phyloP scores from a whole-genome alignment of 1,140 invertebrate species.

The Lepidostoma basale region DNA sequence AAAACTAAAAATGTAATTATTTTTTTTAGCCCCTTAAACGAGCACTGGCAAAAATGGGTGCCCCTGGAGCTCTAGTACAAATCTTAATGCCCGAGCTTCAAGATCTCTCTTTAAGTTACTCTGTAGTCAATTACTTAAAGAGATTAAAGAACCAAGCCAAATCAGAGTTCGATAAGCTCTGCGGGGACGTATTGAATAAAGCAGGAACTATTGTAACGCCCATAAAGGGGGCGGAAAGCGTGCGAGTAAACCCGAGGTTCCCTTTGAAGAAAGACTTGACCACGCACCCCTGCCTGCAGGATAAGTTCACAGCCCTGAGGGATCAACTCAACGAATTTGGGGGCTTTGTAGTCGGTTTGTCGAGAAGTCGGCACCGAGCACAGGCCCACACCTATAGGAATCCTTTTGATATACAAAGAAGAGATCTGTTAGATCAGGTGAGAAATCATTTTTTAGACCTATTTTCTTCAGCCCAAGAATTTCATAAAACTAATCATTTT shows the following conservation, averaged over 20 bases:
- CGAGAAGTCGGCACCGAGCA: slow-evolving; percentile 63
- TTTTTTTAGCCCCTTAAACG: slow-evolving; percentile 79
- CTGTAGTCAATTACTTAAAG: slow-evolving; percentile 93
- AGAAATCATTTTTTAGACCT: background rate
- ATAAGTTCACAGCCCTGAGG: slow-evolving; percentile 80
- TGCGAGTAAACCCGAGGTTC: slow-evolving; percentile 72
- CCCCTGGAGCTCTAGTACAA: slow-evolving; percentile 77
- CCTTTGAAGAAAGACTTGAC: slow-evolving; percentile 78
- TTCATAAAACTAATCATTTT: no score
- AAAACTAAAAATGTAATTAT: no score
- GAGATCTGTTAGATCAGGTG: slow-evolving; percentile 86
- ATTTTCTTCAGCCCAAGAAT: background rate
- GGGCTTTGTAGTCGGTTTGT: slow-evolving; percentile 78
- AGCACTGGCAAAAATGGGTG: slow-evolving; percentile 90
- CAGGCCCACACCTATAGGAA: slow-evolving; percentile 86
- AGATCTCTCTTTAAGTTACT: slow-evolving; percentile 92
- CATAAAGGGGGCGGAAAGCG: slow-evolving; percentile 66
- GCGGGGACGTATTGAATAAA: slow-evolving; percentile 62
- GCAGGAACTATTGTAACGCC: slow-evolving; percentile 49
- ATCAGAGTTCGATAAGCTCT: slow-evolving; percentile 92
- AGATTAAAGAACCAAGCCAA: slow-evolving; percentile 95
- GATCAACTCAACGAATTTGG: slow-evolving; percentile 88
- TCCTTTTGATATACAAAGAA: slow-evolving; percentile 92
- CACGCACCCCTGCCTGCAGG: slow-evolving; percentile 78
- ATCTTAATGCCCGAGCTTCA: slow-evolving; percentile 88